Conservation (phyloP, 2,113 vertebrate genomes). For the Craseonycteris thonglongyai region DNA sequence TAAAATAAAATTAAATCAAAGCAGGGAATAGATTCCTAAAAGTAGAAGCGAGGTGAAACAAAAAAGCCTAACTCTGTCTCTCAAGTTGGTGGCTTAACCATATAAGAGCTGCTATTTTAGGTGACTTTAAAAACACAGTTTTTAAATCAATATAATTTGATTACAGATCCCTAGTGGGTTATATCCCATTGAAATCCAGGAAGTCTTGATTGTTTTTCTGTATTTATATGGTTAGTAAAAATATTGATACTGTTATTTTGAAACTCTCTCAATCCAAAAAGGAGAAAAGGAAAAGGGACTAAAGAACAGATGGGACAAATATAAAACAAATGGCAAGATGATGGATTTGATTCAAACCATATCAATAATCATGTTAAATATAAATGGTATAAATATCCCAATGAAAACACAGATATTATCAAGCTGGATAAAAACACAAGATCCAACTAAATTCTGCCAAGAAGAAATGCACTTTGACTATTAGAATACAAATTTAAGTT, state of each 20-base stretch:
- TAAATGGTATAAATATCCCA: neutral
- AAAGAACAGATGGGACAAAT: neutral
- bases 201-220: neutral
- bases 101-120: neutral
- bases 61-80: neutral
- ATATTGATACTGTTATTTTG: neutral
- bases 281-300: neutral
- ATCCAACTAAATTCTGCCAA: neutral
- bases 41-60: constrained; percentile 1
- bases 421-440: constrained; percentile 9
- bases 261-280: constrained; percentile 6
- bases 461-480: neutral
- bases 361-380: neutral
- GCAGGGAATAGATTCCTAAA: neutral
- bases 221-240: neutral
- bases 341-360: neutral
- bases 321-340: constrained; percentile 5
- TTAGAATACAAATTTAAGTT: neutral
- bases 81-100: neutral
- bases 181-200: neutral
- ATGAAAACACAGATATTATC: neutral
- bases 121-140: neutral
- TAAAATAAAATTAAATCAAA: constrained; percentile 27
- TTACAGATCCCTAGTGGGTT: neutral
- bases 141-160: no score